A percentile compares a stretch with the other conserved stretches of the same genome.
Conservation (phyloP, 2,888 invertebrate genomes). For the Drosophila diplacantha region DNA sequence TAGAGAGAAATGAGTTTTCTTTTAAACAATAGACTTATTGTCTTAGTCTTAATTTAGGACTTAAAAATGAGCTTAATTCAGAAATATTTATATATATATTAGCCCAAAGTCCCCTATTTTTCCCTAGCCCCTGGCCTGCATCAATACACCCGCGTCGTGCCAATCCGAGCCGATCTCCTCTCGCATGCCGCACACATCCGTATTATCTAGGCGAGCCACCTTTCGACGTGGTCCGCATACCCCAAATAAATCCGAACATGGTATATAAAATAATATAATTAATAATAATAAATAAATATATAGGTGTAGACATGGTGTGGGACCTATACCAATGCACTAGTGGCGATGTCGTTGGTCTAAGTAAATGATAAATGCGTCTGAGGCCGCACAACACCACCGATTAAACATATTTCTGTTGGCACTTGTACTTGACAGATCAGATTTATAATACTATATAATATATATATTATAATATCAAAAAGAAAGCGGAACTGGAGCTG, state of each 20-base stretch:
- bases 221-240: conserved; percentile 24
- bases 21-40: no score
- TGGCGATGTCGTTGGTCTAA: conserved; percentile 10
- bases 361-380: conserved; percentile 15
- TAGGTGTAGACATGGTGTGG: neutral
- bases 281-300: conserved; percentile 1
- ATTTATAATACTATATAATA: neutral
- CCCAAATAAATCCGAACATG: neutral
- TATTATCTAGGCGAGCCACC: conserved; percentile 27
- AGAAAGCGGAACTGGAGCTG: conserved; percentile 10
- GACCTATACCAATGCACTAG: conserved; percentile 4
- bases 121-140: conserved; percentile 15
- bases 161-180: conserved; percentile 9
- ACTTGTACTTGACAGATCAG: neutral
- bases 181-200: conserved; percentile 19
- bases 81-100: no score
- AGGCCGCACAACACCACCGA: conserved; percentile 13
- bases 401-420: conserved; percentile 19
- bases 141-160: neutral
- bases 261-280: conserved; percentile 2
- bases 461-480: neutral
- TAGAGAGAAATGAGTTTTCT: no score
- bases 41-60: no score
- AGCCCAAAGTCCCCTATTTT: neutral
- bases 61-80: no score